These are phyloP conservation scores for Probosciger aterrimus DNA, from an alignment of 2,113 vertebrate genomes.

Conservation along the genomic window DNA sequence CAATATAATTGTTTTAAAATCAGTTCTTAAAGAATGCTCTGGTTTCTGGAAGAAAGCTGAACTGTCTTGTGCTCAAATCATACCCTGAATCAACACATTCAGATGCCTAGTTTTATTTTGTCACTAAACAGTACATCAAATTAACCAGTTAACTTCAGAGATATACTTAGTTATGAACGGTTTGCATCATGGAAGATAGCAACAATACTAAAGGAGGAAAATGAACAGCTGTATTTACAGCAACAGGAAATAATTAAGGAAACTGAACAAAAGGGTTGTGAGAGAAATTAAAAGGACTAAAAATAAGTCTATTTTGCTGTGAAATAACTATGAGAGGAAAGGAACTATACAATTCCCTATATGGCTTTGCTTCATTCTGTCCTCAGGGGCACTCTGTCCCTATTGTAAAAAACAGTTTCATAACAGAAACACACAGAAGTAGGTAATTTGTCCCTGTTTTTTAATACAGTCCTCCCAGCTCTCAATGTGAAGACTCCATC, in stretches of 20 bases:
- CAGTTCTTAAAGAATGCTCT: neutral
- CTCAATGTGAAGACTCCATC: neutral
- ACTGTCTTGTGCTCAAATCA: neutral
- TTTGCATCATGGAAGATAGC: neutral
- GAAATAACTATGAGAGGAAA: neutral
- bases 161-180: neutral
- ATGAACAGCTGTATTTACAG: neutral
- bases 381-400: neutral
- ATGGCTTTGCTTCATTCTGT: neutral
- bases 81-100: neutral
- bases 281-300: neutral
- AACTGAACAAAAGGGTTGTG: neutral
- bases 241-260: neutral
- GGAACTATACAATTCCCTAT: neutral
- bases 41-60: neutral
- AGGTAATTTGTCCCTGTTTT: neutral
- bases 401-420: neutral
- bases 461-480: neutral
- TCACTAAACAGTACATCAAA: neutral
- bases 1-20: neutral
- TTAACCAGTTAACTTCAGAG: neutral
- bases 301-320: neutral
- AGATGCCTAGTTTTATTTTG: neutral
- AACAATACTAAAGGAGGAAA: neutral
- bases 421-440: neutral